A percentile compares a stretch with the other conserved stretches of the same genome.
Conservation (phyloP, 2,888 invertebrate species). For the Drosophila nigricruria region DNA sequence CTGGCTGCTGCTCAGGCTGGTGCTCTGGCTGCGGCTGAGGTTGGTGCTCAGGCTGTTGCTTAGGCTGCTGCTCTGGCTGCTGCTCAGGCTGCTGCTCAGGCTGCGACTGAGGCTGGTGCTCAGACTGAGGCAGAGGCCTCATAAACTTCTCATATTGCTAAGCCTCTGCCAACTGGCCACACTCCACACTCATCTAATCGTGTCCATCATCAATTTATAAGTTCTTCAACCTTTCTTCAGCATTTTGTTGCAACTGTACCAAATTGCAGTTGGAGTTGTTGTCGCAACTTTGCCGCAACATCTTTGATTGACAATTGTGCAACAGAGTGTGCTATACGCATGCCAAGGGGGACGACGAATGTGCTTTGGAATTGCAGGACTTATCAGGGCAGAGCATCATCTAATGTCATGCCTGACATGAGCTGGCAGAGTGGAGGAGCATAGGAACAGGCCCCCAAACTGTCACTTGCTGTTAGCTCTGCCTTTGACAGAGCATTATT, state of each 20-base stretch:
- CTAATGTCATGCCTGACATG: slow-evolving; percentile 77
- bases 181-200: background rate
- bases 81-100: too few species aligned
- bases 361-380: slow-evolving; percentile 37
- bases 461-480: slow-evolving; percentile 68
- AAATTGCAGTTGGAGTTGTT: slow-evolving; percentile 18
- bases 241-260: slow-evolving; percentile 50
- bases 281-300: slow-evolving; percentile 13
- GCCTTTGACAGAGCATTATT: slow-evolving; percentile 61
- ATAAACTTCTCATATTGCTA: too few species aligned
- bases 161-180: background rate
- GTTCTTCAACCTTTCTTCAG: background rate
- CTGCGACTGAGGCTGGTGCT: too few species aligned
- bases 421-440: slow-evolving; percentile 16
- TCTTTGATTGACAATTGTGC: slow-evolving; percentile 63
- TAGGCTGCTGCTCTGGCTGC: too few species aligned
- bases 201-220: background rate
- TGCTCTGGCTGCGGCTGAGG: too few species aligned
- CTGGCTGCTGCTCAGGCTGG: too few species aligned
- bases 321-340: slow-evolving; percentile 20
- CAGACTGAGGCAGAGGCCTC: too few species aligned
- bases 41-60: too few species aligned
- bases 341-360: slow-evolving; percentile 25
- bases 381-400: slow-evolving; percentile 61
- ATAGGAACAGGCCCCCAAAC: slow-evolving; percentile 26